Percentiles rank a stretch among this genome's conserved stretches.
These are phyloP conservation scores for Polyommatus icarus DNA, from an alignment of 2,888 invertebrate genomes.

Conservation along the genomic window DNA sequence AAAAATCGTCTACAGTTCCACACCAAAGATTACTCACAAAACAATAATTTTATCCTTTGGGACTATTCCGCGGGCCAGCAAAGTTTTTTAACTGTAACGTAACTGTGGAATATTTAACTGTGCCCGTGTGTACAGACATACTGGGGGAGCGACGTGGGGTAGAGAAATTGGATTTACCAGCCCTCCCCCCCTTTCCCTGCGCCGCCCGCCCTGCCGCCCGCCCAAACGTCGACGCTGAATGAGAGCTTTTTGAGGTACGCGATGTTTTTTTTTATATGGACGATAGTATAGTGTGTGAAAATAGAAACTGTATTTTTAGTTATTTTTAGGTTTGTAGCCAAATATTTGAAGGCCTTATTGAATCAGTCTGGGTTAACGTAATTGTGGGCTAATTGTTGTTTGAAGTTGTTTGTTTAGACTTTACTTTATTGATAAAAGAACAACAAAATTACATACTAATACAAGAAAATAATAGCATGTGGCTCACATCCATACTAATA, in stretches of 20 bases:
- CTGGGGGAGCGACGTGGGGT: not conserved
- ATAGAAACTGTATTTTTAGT: not conserved
- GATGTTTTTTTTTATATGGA: not conserved
- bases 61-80: not conserved
- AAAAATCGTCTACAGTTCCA: too few species aligned
- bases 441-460: too few species aligned
- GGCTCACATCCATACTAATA: too few species aligned
- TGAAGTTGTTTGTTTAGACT: too few species aligned
- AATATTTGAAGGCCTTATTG: not conserved
- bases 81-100: not conserved
- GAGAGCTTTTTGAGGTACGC: not conserved
- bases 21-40: too few species aligned
- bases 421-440: too few species aligned
- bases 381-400: too few species aligned
- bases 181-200: not conserved
- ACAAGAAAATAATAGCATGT: too few species aligned
- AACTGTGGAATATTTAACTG: constrained; percentile 2
- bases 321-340: not conserved
- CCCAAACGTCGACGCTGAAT: not conserved
- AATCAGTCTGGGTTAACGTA: too few species aligned
- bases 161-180: constrained; percentile 19
- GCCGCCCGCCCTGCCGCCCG: not conserved
- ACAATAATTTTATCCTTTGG: too few species aligned
- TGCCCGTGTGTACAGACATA: not conserved
- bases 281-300: not conserved